Evolutionary conservation across 1,140 invertebrate genomes (phyloP), one percentile per base, ranked within the genome.

Genomic region (Megalopta genalis): DNA sequence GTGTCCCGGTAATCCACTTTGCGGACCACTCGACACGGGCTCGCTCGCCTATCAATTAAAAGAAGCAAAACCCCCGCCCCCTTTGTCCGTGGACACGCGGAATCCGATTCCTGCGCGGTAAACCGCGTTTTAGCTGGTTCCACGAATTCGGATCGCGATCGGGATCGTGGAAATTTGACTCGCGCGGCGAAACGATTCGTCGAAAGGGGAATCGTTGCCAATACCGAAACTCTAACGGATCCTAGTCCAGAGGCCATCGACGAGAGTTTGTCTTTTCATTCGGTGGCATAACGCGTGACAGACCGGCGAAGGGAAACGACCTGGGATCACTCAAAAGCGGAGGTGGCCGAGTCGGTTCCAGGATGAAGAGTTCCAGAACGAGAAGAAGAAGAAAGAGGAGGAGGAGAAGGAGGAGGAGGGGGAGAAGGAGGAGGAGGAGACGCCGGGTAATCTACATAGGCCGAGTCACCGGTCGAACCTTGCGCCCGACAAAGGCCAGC

Each of bases 371-470:
- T 79, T 83, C 66, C 70, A 74, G 74, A 71, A 69, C 68, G 42
- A 77, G 78, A 63, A 63, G 63, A 67, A 70, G 62, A 57, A 57
- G 39, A n/a, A 60, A 57, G 57, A 54, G 54, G 65, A 65, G 60
- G 65, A 63, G 59, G 60, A 62, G 65, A 63, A 74, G 77, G 68
- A 69, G 73, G 39, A 77, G 78, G 57, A 63, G 39, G 16, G 54
- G 60, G 59, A 57, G 54, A 52, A 66, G 67, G 65, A 63, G 42
- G 10, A 46, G 42, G 42, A 46, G 42, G 42, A 65, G 64, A 65
- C 72, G 72, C 77, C 16, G 84, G 85, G 82, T 88, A 89, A 89
- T 89, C 87, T 89, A 87, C 87, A 87, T 89, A 89, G 88, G 84
- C 87, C 88, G 85, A 89, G 88, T 88, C 86, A 88, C 82, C 74